phyloP scores from a whole-genome alignment of 2,888 invertebrate species.

The Clusia tigrina region DNA sequence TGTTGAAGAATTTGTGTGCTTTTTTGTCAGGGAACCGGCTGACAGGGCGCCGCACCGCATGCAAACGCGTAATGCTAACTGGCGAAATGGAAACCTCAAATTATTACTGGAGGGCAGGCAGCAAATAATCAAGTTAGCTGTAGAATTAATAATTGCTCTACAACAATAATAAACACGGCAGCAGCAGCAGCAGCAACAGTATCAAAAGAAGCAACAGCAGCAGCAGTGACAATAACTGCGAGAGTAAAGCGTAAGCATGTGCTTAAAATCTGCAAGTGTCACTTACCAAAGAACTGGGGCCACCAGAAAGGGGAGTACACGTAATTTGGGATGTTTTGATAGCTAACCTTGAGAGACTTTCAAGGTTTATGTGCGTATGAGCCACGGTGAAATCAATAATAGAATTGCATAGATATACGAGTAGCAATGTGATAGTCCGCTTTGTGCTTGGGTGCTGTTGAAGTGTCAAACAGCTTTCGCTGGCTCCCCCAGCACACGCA shows the following conservation, averaged over 20 bases:
- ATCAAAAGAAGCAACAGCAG: conserved; percentile 13
- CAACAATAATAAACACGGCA: no score
- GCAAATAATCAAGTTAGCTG: conserved; percentile 14
- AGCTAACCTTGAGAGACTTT: not conserved
- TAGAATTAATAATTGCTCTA: no score
- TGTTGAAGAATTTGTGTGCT: not conserved
- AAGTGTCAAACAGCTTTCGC: not conserved
- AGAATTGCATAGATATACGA: no score
- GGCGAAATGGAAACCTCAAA: conserved; percentile 12
- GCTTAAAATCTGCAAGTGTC: no score
- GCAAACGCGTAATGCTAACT: not conserved
- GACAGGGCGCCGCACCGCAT: not conserved
- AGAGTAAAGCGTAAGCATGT: no score
- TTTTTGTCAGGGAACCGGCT: not conserved
- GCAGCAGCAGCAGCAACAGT: conserved; percentile 22
- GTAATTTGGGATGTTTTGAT: conserved; percentile 8
- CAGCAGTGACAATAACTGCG: conserved; percentile 10
- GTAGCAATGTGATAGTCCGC: not conserved
- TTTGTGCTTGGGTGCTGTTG: not conserved
- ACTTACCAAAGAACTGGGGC: conserved; percentile 47
- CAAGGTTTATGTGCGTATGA: no score
- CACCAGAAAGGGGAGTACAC: conserved; percentile 28
- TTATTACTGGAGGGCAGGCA: conserved; percentile 20
- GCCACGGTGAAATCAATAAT: no score
- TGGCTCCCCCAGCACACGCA: no score